Evolutionary conservation across 1,140 invertebrate genomes (phyloP).

Genomic region (Myzus persicae): DNA sequence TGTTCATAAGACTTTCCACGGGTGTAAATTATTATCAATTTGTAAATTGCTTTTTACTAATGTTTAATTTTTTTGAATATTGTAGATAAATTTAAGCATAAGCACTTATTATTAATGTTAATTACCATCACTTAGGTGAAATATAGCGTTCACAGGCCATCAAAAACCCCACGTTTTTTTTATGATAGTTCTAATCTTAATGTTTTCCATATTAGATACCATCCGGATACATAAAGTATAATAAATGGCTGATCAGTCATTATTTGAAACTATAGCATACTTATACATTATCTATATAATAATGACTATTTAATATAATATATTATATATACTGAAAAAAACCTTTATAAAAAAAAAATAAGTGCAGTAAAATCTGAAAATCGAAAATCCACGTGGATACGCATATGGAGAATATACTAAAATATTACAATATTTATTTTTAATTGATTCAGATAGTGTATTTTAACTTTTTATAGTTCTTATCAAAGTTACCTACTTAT

Average conservation of each 20-base stretch:
- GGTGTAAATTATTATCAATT: not conserved
- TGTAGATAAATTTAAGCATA: not conserved
- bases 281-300: constrained; percentile 4
- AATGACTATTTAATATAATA: not conserved
- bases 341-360: not conserved
- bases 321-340: not conserved
- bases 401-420: not conserved
- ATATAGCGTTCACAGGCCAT: not conserved
- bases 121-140: not conserved
- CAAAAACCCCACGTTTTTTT: not conserved
- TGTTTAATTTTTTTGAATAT: not conserved
- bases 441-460: not conserved
- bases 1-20: no score
- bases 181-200: constrained; percentile 22
- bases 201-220: not conserved
- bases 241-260: not conserved
- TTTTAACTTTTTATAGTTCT: not conserved
- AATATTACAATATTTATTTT: not conserved
- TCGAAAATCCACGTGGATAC: not conserved
- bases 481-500: not conserved
- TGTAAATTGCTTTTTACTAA: not conserved
- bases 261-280: not conserved
- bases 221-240: not conserved
- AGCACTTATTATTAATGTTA: not conserved
- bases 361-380: not conserved